These are phyloP conservation scores for Pyrgilauda ruficollis DNA, from an alignment of 2,113 vertebrate species.

Conservation along the genomic window DNA sequence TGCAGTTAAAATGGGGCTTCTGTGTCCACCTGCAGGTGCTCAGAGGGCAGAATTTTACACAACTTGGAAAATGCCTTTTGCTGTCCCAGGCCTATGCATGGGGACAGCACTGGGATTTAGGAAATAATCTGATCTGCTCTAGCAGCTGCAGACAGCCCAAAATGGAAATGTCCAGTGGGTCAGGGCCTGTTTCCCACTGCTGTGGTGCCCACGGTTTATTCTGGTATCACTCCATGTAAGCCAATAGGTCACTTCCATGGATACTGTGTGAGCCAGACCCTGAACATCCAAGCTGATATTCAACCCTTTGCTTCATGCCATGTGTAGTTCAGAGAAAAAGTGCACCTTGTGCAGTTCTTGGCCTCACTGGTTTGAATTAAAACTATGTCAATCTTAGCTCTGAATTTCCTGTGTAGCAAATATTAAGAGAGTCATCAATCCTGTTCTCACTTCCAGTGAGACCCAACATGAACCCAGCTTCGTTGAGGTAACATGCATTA, in stretches of 20 bases:
- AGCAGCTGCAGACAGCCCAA: background rate
- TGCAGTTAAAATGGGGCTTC: background rate
- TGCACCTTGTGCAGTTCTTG: background rate
- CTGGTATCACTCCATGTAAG: background rate
- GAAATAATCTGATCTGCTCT: background rate
- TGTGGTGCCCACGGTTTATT: background rate
- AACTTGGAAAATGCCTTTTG: background rate
- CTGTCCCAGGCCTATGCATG: background rate
- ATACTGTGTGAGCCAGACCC: background rate
- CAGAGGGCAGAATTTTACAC: background rate
- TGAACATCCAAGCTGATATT: background rate
- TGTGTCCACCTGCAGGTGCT: background rate
- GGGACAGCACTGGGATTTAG: background rate
- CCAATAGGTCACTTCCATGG: background rate
- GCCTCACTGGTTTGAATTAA: background rate
- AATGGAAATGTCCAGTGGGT: background rate
- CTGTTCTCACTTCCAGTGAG: background rate
- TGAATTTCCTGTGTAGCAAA: background rate
- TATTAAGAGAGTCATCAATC: background rate
- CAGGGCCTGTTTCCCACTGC: background rate
- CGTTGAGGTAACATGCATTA: background rate
- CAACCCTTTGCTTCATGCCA: background rate
- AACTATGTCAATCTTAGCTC: background rate
- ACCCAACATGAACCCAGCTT: background rate
- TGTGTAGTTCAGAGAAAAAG: background rate